Base-by-base conservation (phyloP, 2,888 invertebrate species). In the Caprella mutica region DNA sequence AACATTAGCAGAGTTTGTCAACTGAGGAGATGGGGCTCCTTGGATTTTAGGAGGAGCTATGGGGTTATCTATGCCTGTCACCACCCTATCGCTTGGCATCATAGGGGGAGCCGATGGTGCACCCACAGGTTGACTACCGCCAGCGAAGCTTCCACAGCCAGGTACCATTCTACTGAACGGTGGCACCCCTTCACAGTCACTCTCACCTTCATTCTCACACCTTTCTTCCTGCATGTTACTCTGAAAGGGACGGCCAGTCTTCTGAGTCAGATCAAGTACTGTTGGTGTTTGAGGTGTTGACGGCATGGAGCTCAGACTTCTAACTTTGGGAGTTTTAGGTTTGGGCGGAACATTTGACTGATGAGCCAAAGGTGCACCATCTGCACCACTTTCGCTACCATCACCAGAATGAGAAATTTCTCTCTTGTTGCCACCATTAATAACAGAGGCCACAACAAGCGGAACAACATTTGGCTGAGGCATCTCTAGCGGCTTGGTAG, bases 151-250 rank as follows among this genome's bases (percentile, higher is more conserved):
- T 8, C 48, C 48, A 30, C 48, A 48, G 21, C 64, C 64, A 3
- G 64, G 64, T 12, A 64, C 58, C 64, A 64, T 64, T 14, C 64
- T 42, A 19, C 58, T 57, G 40, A 64, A 64, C 44, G 40, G 57
- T 27, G 64, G 64, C 9, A 54, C 27, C 4, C 56, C 59, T 5
- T 21, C 39, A 14, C 56, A 29, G 40, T 52, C 52, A 26, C 55
- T 54, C 24, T 55, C 52, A 9, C 54, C 55, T 35, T 38, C 51
- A 8, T 33, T 38, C 12, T 33, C 51, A 3, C n/a, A n/a, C n/a
- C n/a, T n/a, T n/a, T n/a, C n/a, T n/a, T n/a, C n/a, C n/a, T n/a
- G n/a, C n/a, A n/a, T n/a, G n/a, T n/a, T n/a, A n/a, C n/a, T n/a
- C n/a, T n/a, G n/a, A n/a, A n/a, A n/a, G n/a, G n/a, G n/a, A n/a